Conservation (phyloP, 2,113 vertebrate species). For the Crotophaga sulcirostris region DNA sequence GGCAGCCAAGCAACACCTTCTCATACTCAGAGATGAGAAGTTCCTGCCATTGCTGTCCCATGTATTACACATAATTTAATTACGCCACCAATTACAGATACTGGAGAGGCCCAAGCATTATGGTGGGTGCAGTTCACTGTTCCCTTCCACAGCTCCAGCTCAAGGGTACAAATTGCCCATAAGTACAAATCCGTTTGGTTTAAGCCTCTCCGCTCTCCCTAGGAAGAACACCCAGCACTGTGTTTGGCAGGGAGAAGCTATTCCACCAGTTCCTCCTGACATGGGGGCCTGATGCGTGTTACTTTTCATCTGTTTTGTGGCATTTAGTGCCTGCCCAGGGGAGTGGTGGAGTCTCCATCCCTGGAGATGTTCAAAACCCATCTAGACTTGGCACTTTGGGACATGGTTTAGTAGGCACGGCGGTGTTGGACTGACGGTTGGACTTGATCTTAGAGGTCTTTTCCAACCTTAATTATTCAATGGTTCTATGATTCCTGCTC, state of each 20-base stretch:
- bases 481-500: background rate
- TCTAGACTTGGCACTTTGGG: too few relatives aligned
- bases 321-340: background rate
- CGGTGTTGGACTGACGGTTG: too few relatives aligned
- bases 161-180: rapidly evolving
- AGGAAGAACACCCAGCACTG: rapidly evolving
- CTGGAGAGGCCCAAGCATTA: rapidly evolving
- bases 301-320: background rate
- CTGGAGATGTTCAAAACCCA: too few relatives aligned
- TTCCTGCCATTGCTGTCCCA: rapidly evolving
- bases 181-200: background rate
- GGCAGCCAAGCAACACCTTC: rapidly evolving
- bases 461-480: too few relatives aligned
- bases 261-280: background rate
- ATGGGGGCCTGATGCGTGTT: rapidly evolving
- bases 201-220: rapidly evolving
- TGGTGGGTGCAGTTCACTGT: rapidly evolving
- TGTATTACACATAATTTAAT: rapidly evolving
- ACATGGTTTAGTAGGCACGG: too few relatives aligned
- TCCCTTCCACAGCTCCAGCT: background rate
- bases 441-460: too few relatives aligned
- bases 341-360: too few relatives aligned
- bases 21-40: rapidly evolving
- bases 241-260: background rate
- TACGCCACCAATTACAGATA: background rate